Percentiles rank a stretch among this genome's conserved stretches.
Conservation (phyloP, 1,140 invertebrate species). For the Listronotus bonariensis region DNA sequence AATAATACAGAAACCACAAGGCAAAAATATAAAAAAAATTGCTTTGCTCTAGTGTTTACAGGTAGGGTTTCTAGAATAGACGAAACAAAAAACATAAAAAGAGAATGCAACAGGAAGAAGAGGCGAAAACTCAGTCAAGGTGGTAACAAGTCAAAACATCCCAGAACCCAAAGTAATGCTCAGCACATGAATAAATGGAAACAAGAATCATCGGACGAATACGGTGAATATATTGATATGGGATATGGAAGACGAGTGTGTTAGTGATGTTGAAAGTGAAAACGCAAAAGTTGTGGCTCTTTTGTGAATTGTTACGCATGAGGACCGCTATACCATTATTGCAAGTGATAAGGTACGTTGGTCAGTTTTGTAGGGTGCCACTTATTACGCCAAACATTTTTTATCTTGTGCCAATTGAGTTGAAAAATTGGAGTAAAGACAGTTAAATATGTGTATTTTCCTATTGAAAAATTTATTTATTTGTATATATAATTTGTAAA, state of each 20-base stretch:
- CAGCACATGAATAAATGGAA: slow-evolving; percentile 72
- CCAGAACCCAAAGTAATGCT: slow-evolving; percentile 66
- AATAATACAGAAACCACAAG: no score
- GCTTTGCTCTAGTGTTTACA: no score
- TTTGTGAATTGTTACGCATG: background rate
- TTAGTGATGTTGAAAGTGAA: slow-evolving; percentile 61
- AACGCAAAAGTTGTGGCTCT: slow-evolving; percentile 38
- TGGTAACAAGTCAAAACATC: slow-evolving; percentile 41
- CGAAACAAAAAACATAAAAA: slow-evolving; percentile 98
- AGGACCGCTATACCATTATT: background rate
- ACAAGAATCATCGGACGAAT: slow-evolving; percentile 62
- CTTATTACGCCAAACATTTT: slow-evolving; percentile 11
- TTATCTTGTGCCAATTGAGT: slow-evolving; percentile 18
- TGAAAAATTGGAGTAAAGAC: background rate
- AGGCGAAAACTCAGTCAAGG: slow-evolving; percentile 67
- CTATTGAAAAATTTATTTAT: slow-evolving; percentile 23
- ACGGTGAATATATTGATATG: slow-evolving; percentile 79
- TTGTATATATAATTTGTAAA: slow-evolving; percentile 20
- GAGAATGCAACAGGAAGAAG: slow-evolving; percentile 92
- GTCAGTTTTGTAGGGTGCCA: slow-evolving; percentile 27
- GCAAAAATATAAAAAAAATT: no score
- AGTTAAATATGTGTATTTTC: slow-evolving; percentile 17
- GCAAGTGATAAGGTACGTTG: slow-evolving; percentile 7
- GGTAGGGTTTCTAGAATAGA: slow-evolving; percentile 98
- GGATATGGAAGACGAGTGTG: slow-evolving; percentile 75